Conservation (phyloP, 2,113 vertebrate species). For the Centropus unirufus region DNA sequence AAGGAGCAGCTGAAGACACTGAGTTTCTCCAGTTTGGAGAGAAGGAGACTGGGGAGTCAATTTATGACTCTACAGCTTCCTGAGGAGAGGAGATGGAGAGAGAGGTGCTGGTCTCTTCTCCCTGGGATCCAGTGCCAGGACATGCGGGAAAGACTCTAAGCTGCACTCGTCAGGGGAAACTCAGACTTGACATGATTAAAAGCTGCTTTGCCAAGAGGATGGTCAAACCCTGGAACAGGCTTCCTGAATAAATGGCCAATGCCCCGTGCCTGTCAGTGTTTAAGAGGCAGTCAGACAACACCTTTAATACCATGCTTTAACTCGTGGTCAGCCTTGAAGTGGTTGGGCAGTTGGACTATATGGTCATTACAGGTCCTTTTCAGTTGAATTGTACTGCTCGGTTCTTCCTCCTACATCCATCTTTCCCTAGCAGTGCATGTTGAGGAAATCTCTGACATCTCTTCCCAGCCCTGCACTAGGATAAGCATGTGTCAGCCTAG, state of each 20-base stretch:
- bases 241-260: not conserved
- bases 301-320: not conserved
- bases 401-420: not conserved
- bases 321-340: not conserved
- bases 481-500: not conserved
- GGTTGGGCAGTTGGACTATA: not conserved
- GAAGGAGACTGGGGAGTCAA: not conserved
- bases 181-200: not conserved
- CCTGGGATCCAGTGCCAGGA: too few species aligned
- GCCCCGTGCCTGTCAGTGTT: not conserved
- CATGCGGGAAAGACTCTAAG: not conserved
- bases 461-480: not conserved
- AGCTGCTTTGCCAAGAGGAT: not conserved
- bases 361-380: not conserved
- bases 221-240: not conserved
- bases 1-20: fast-evolving
- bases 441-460: not conserved
- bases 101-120: not conserved
- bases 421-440: not conserved
- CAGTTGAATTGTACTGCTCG: not conserved
- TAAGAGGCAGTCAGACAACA: not conserved
- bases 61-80: not conserved
- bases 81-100: not conserved
- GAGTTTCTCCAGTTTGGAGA: not conserved
- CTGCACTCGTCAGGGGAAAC: not conserved